A percentile compares a stretch with the other conserved stretches of the same genome.
These are phyloP conservation scores for Xanthorhoe spadicearia DNA, from an alignment of 2,888 invertebrate genomes.

Conservation along the genomic window DNA sequence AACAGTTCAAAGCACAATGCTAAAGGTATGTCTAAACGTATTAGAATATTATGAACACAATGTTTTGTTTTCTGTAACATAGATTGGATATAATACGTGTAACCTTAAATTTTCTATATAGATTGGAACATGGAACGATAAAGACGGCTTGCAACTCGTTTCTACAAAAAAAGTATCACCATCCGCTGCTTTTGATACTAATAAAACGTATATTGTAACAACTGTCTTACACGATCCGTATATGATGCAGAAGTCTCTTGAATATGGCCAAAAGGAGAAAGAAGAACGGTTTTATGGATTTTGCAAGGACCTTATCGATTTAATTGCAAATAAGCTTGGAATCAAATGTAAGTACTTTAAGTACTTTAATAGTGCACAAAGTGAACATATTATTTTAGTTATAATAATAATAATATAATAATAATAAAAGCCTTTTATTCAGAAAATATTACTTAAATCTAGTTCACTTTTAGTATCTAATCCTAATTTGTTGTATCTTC, in stretches of 20 bases:
- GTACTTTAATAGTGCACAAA: constrained; percentile 58
- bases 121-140: constrained; percentile 95
- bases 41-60: too few relatives aligned
- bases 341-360: constrained; percentile 92
- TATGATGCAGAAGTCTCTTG: constrained; percentile 88
- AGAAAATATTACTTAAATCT: too few relatives aligned
- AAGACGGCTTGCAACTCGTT: constrained; percentile 89
- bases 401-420: too few relatives aligned
- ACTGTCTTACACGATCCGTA: constrained; percentile 95
- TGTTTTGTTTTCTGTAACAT: too few relatives aligned
- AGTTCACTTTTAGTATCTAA: too few relatives aligned
- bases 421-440: too few relatives aligned
- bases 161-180: constrained; percentile 91
- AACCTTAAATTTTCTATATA: constrained; percentile 49
- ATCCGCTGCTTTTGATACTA: constrained; percentile 90
- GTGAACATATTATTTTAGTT: too few relatives aligned
- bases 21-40: constrained; percentile 88
- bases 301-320: constrained; percentile 95
- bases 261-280: constrained; percentile 89
- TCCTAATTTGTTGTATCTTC: too few relatives aligned
- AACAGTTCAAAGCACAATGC: constrained; percentile 96
- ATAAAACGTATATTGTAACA: constrained; percentile 94
- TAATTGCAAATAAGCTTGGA: constrained; percentile 91
- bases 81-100: too few relatives aligned
- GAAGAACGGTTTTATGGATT: constrained; percentile 95